Base-by-base conservation (phyloP, 30 jellyfish, hydroid and myxozoan species). In the Aurelia sp. region DNA sequence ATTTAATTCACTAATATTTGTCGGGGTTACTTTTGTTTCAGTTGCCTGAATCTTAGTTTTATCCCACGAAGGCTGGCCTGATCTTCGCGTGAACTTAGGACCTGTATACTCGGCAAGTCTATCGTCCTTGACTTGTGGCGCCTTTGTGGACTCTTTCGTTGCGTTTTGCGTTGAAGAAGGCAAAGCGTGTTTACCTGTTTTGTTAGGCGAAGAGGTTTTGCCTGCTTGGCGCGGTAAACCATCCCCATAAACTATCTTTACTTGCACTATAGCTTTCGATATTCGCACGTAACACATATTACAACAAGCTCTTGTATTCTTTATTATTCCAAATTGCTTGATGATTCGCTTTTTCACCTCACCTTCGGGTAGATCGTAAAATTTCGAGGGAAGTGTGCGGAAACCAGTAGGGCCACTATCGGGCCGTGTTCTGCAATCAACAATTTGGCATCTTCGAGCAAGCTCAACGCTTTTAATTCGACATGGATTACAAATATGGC, bases 301-400 rank as follows among this genome's bases (percentile, higher is more conserved):
- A 65, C 97, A 89, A 30, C 97, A 89, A 15, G 93, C 97, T 74
- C 88, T 80, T 17, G 77, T 74, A 12, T 75, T 82, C 31, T 71
- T 57, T 18, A 72, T 72, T 10, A 89, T 80, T 10, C 97, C 97
- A 65, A 89, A 89, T 55, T 81, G 97, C 55, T 82, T 79, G 17
- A 89, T 74, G 50, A 89, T 80, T 35, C 90, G 86, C 78, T 51
- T 69, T 63, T 89, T 89, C 48, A 76, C 89, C 66, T 89, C 89
- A 65, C 97, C 97, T 50, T 81, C 90, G 64, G 89, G 86, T 27
- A 89, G 86, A 69, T 81, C 93, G 69, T 89, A 89, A 67, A 89
- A 89, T 66, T 89, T 89, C 83, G 93, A 71, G 31, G 97, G 97
- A 51, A 89, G 89, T 48, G 89, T 89, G 82, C 97, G 90, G 72